Base-by-base conservation (phyloP, 2,888 invertebrate genomes). In the Pterostichus madidus region DNA sequence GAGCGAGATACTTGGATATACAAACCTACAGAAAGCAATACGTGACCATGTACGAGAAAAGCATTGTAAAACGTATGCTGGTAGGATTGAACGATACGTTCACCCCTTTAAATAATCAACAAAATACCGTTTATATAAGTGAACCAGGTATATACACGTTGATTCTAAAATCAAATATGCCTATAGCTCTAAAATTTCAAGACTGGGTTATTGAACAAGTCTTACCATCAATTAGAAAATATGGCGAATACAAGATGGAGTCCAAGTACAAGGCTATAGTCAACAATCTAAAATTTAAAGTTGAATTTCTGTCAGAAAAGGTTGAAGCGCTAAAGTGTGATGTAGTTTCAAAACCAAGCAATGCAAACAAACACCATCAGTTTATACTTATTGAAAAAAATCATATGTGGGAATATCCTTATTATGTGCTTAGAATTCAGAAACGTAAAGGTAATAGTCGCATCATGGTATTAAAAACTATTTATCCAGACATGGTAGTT, bases 331-430 rank as follows among this genome's bases (percentile, higher is more conserved):
- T 68, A 44, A 39, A 68, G 13, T 39, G 8, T 7, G 68, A 68
- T 39, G 68, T 68, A 68, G 15, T 68, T 68, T 68, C 68, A 39
- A 68, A 68, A 68, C 68, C 68, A 39, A 39, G 15, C 35, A 68
- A 68, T 68, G 3, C 68, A 35, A 68, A 39, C 15, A 68, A 68
- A 68, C 68, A 68, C 15, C 44, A 68, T 39, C 68, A 68, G 39
- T 68, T 68, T 68, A 68, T 68, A 39, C 68, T 44, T 39, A 68
- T 44, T 68, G 10, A 68, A 8, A 68, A 68, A 68, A 68, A 68
- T 68, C 68, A 68, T 68, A 39, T 68, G 39, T 68, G 68, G 68
- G 39, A 68, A 39, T 68, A 68, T 68, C 39, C 68, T 68, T 68
- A 68, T 68, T 68, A 68, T 68, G 68, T 68, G 13, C 39, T 68